Base-by-base conservation (phyloP, 2,113 vertebrate genomes). In the Thinocorus orbignyianus region DNA sequence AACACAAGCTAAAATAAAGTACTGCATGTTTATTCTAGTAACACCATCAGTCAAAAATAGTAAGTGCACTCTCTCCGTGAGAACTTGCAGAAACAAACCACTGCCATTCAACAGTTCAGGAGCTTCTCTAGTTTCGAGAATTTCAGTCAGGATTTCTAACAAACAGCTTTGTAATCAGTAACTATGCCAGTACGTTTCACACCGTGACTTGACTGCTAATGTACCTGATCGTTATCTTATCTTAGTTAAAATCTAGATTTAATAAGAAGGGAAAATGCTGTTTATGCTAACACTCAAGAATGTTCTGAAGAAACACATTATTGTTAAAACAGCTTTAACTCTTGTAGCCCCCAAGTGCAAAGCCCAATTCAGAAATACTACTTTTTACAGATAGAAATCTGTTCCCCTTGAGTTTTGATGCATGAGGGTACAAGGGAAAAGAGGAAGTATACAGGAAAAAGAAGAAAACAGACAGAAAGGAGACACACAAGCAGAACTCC, bases 121-220 rank as follows among this genome's bases (percentile, higher is more conserved):
- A 86, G 71, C 22, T 42, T 33, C 26, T n/a, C 52, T 44, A 39
- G 42, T 55, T 81, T 46, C 22, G 17, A 64, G 39, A 12, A 79
- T 88, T 90, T 46, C 17, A 25, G n/a, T 52, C 69, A 72, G 17
- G 49, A 57, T 64, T 33, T 66, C 57, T 68, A 81, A 54, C 9
- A 31, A 90, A 37, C 25, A 81, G 22, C 31, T 92, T n/a, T 48
- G 58, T 70, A 95, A 92, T 90, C 90, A 95, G 83, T 93, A 81
- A 95, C 92, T 91, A 69, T 3, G 17, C 10, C 10, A 37, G 26
- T 33, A 18, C 2, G 5, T 52, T 92, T 79, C 64, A 65, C 61
- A 91, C 39, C 12, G 25, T 96, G 95, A 96, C 80, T 90, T 84
- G 92, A 95, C 92, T 96, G 41, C 69, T 93, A 96, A 95, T 57